Evolutionary conservation across 1,140 invertebrate genomes (phyloP), one percentile per base, ranked within the genome.

Genomic region (silkworm (Bombyx mori)): DNA sequence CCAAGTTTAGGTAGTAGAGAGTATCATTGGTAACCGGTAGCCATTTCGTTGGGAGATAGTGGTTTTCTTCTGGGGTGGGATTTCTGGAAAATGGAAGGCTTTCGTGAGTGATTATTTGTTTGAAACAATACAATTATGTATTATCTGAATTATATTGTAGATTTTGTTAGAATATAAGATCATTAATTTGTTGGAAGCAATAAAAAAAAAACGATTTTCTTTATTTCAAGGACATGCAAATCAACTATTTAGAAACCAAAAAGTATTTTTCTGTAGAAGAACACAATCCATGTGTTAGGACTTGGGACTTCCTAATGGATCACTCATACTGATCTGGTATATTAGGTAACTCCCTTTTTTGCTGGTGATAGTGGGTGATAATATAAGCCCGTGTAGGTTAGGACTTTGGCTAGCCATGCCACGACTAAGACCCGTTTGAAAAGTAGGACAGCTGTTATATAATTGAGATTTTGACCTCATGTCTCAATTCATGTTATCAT

Each of bases 31-130:
- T 79, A 2, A 85, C 81, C 5, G 83, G 82, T 44, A 74, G 66
- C 89, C 89, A 90, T 8, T 68, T 78, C 0, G 88, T 75, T 0
- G 73, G 73, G 12, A 89, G 53, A 58, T 82, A 73, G 46, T 79
- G 66, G 66, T 80, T 81, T 26, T 77, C 71, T 18, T 86, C 75
- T 3, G 88, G 84, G 3, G 88, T 89, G 5, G 89, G 88, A 65
- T 89, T 88, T 5, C 89, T 90, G 75, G 12, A 82, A 86, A 63
- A 56, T 54, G 56, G 8, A 54, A 49, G 54, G 51, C 8, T 47
- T 47, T 10, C 2, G 8, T 47, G 6, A 47, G 45, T 47, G n/a
- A 10, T 12, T 3, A 47, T 47, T 47, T 10, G 8, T 47, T 10
- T 2, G 8, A 47, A 10, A 9, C n/a, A 10, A 10, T 47, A 10